Percentiles rank a stretch among this genome's conserved stretches.
These are phyloP conservation scores for Hippopotamyrus pictus DNA, from an alignment of 2,797 vertebrate species.

Conservation along the genomic window DNA sequence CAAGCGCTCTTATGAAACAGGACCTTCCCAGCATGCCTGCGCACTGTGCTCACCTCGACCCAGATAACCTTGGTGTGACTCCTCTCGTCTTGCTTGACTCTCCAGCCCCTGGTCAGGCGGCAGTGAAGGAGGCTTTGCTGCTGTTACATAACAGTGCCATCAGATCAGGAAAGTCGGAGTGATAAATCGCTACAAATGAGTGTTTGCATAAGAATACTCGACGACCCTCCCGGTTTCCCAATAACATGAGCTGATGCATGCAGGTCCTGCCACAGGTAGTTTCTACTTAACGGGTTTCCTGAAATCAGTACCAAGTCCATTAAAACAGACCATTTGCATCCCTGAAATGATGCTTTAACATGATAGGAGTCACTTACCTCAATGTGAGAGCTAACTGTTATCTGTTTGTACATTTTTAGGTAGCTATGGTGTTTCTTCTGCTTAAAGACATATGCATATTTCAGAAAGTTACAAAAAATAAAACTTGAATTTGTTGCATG, in stretches of 20 bases:
- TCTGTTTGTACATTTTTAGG: neutral
- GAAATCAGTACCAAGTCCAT: neutral
- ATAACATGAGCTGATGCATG: neutral
- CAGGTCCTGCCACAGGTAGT: neutral
- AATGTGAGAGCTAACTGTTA: neutral
- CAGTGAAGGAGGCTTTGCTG: neutral
- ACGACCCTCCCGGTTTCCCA: neutral
- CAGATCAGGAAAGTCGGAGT: neutral
- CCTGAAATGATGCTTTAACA: neutral
- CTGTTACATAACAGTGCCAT: neutral
- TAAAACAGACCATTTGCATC: neutral
- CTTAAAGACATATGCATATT: neutral
- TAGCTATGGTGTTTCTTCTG: neutral
- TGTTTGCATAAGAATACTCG: neutral
- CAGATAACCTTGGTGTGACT: neutral
- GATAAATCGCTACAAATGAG: neutral
- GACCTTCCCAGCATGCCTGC: conserved; percentile 22
- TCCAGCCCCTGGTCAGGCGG: neutral
- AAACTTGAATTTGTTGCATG: neutral
- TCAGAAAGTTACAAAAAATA: neutral
- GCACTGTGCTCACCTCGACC: conserved; percentile 14
- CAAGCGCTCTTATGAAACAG: neutral
- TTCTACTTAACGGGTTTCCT: neutral
- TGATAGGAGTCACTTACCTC: neutral
- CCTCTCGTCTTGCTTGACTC: neutral